Base-by-base conservation (phyloP, 2,113 vertebrate species). In the Raphicerus campestris region DNA sequence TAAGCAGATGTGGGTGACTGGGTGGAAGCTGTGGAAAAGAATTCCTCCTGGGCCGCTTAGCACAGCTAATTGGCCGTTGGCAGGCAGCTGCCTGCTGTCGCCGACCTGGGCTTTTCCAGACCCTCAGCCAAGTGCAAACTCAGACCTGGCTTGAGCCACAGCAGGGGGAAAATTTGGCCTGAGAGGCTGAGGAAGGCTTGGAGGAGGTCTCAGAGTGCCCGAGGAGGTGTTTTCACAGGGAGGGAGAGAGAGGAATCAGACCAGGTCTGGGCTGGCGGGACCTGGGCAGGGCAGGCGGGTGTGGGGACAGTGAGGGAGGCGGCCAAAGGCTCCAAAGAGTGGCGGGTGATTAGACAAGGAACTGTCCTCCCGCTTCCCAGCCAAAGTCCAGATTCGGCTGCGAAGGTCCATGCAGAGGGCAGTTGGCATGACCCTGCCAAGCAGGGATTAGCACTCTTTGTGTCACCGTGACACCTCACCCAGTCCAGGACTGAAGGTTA, bases 401-500 rank as follows among this genome's bases (percentile, higher is more conserved):
- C 15, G 20, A 70, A 73, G 53, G 63, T 35, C 81, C 9, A 75
- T 3, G 35, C 92, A 20, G 77, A 94, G 90, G 97, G 85, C 92
- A 58, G 66, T 32, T 60, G 87, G 61, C 39, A 1, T 0, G n/a
- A 75, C 91, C 56, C 15, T 10, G 80, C 47, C 35, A 6, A 0
- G 0, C 16, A 87, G 73, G 89, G 73, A 94, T 97, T 97, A 95
- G 89, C 95, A 60, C 84, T 84, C 81, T 16, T 45, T 28, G 10
- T 96, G 95, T 93, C 88, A 63, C n/a, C 0, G 66, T 88, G 94
- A 96, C 90, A 94, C 92, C 61, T 96, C 28, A 3, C 60, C 77
- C 28, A 24, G 45, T 39, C 39, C 16, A 2, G 35, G 95, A 78
- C 96, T 98, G 97, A 98, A 96, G 96, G 97, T 98, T 98, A 98